Base-by-base conservation (phyloP, 2,888 invertebrate genomes). In the Archaeoteleia sp. region DNA sequence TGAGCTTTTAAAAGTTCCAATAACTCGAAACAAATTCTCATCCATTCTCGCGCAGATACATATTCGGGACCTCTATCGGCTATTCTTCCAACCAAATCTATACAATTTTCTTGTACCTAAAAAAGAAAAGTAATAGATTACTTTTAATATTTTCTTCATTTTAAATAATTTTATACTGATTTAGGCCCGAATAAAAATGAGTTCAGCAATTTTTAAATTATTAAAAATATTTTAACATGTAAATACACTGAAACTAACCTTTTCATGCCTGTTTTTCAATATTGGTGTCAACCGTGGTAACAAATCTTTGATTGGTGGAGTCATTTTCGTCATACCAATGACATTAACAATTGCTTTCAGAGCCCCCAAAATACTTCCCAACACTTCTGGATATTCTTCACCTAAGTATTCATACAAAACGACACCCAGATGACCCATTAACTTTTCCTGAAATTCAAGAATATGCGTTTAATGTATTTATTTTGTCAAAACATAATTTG, bases 301-400 rank as follows among this genome's bases (percentile, higher is more conserved):
- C 13, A 99, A 88, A 88, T 99, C 98, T 87, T 99, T 99, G 80
- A 99, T 99, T 1, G 99, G 99, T 2, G 99, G 99, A 1, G 98
- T 99, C 99, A 99, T 99, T 87, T 99, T 98, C 0, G 98, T 98
- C 99, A 99, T 99, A 76, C 99, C 99, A 80, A 99, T 99, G 2
- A 99, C 99, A 86, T 98, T 99, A 2, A 99, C 98, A 75, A 99
- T 99, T 0, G 96, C 96, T 87, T 99, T 99, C n/a, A 99, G 87
- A 0, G 98, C 99, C 1, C 98, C 99, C 45, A 99, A 89, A 82
- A 99, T 99, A 37, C 97, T 97, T 29, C 99, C 99, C 73, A 99
- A 87, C 6, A 99, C 99, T 87, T 99, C 98, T 0, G 99, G 99
- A 85, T 99, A 99, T 86, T 99, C 99, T 87, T 99, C 99, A 73